Conservation (phyloP, 2,113 vertebrate genomes). For the Amphiprion percula region DNA sequence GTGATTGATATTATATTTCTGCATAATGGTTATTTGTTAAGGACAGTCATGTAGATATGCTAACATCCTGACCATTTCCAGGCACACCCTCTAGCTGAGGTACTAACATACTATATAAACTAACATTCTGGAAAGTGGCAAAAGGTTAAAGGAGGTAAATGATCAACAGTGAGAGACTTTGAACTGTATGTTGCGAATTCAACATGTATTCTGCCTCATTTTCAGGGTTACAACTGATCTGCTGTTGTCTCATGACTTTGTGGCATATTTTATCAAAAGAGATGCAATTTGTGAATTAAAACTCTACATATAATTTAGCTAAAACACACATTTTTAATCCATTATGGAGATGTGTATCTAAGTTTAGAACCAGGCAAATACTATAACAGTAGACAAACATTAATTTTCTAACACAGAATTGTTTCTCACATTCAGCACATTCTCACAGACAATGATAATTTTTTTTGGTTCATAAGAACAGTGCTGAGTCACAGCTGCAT, state of each 20-base stretch:
- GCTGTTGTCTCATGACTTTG: background rate
- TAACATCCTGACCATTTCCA: background rate
- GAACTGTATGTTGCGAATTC: constrained; percentile 28
- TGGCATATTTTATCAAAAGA: background rate
- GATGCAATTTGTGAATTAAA: background rate
- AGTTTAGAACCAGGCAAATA: background rate
- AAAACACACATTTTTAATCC: background rate
- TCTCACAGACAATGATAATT: constrained; percentile 6
- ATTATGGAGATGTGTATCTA: background rate
- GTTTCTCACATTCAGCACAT: background rate
- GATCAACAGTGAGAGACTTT: constrained; percentile 57
- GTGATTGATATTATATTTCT: background rate
- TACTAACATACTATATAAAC: background rate
- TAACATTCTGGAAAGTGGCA: constrained; percentile 27
- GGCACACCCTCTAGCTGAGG: background rate
- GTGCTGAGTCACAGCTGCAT: background rate
- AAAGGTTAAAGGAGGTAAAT: constrained; percentile 61
- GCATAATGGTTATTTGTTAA: background rate
- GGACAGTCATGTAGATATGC: background rate
- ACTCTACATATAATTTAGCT: background rate
- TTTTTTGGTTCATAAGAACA: constrained; percentile 13
- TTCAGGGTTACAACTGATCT: background rate
- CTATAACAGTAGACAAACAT: too few species aligned
- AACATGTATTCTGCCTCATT: background rate
- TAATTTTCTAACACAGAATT: background rate